phyloP scores from a whole-genome alignment of 1,140 invertebrate genomes.

The Dryas iulia region DNA sequence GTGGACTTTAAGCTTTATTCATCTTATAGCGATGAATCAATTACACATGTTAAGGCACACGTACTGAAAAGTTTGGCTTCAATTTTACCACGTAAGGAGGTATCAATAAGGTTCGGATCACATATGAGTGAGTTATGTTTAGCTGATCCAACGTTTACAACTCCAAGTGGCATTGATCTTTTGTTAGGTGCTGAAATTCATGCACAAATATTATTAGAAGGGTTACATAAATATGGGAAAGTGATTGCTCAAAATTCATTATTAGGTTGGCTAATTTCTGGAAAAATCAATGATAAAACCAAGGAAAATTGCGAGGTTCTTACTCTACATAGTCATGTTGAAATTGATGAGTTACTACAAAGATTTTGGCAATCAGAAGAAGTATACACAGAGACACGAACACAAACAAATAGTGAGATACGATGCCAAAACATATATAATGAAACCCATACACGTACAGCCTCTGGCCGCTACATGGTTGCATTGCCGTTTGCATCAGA shows the following conservation, averaged over 20 bases:
- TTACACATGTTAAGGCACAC: not conserved
- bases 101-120: constrained; percentile 15
- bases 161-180: constrained; percentile 37
- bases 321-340: not conserved
- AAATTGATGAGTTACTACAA: constrained; percentile 6
- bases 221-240: constrained; percentile 24
- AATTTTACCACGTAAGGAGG: constrained; percentile 28
- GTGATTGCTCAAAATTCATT: constrained; percentile 17
- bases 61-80: constrained; percentile 32
- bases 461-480: constrained; percentile 29
- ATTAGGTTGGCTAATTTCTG: constrained; percentile 33
- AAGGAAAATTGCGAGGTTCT: constrained; percentile 6
- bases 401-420: not conserved
- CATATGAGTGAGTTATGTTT: constrained; percentile 20
- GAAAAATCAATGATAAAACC: constrained; percentile 12
- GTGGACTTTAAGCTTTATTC: too few relatives aligned
- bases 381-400: not conserved
- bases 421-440: constrained; percentile 8
- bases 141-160: constrained; percentile 36
- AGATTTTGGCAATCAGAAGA: constrained; percentile 4
- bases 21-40: not conserved
- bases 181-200: too few relatives aligned
- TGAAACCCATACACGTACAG: constrained; percentile 9
- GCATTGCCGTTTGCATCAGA: constrained; percentile 27
- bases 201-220: constrained; percentile 29